Conservation (phyloP, 2,113 vertebrate species). For the human region GRCh38 chr16:23067001-23067500, state of each 20-base stretch:
- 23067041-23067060: not conserved
- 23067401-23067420: constrained; percentile 32
- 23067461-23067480: constrained; percentile 87
- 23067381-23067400: constrained; percentile 8
- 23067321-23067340: constrained; percentile 23
- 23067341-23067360: constrained; percentile 31
- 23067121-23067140: not conserved
- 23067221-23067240: not conserved
- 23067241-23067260: constrained; percentile 12
- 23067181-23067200: constrained; percentile 10
- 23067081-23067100: not conserved
- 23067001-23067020: not conserved
- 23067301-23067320: constrained; percentile 4
- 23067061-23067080: not conserved
- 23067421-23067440: constrained; percentile 64
- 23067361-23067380: not conserved
- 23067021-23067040: not conserved
- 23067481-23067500: constrained; percentile 90
- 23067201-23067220: not conserved
- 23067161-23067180: constrained; percentile 16
- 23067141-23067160: not conserved
- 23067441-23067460: constrained; percentile 76
- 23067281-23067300: constrained; percentile 38
- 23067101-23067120: not conserved
- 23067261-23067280: constrained; percentile 21